Percentiles rank a stretch among this genome's conserved stretches.
These are phyloP conservation scores for Eira barbara DNA, from an alignment of 2,113 vertebrate genomes.

Conservation along the genomic window DNA sequence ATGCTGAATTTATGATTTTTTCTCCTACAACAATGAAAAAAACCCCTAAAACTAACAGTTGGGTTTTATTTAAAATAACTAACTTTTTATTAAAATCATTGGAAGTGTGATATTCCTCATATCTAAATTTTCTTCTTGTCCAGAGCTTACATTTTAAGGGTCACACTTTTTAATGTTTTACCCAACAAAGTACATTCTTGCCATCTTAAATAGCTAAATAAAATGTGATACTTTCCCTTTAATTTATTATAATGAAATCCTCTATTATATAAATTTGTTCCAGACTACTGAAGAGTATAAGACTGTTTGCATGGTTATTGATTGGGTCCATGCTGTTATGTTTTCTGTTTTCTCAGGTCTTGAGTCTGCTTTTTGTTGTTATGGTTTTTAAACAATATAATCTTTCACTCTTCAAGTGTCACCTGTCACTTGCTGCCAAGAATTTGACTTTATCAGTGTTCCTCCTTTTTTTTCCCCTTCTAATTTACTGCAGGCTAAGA, in stretches of 20 bases:
- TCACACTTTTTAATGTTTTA: conserved; percentile 5
- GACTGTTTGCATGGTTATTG: background rate
- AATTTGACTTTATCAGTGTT: background rate
- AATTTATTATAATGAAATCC: background rate
- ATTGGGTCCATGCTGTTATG: background rate
- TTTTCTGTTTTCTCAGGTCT: background rate
- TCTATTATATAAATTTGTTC: background rate
- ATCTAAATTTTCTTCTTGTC: conserved; percentile 2
- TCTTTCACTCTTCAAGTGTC: background rate
- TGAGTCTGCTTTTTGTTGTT: background rate
- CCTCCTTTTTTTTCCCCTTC: background rate
- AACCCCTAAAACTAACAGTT: background rate
- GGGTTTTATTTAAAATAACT: background rate
- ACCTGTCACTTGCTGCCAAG: background rate
- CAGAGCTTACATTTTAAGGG: background rate
- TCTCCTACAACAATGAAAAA: background rate
- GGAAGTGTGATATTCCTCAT: background rate
- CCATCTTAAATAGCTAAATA: background rate
- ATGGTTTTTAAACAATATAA: background rate
- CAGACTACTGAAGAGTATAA: background rate
- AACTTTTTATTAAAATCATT: background rate
- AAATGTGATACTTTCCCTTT: background rate
- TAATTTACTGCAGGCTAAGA: background rate
- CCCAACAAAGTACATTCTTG: background rate
- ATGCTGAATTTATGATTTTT: background rate